A percentile compares a stretch with the other conserved stretches of the same genome.
Evolutionary conservation across 2,888 invertebrate genomes (phyloP).

Genomic region (Drosophila siamana): DNA sequence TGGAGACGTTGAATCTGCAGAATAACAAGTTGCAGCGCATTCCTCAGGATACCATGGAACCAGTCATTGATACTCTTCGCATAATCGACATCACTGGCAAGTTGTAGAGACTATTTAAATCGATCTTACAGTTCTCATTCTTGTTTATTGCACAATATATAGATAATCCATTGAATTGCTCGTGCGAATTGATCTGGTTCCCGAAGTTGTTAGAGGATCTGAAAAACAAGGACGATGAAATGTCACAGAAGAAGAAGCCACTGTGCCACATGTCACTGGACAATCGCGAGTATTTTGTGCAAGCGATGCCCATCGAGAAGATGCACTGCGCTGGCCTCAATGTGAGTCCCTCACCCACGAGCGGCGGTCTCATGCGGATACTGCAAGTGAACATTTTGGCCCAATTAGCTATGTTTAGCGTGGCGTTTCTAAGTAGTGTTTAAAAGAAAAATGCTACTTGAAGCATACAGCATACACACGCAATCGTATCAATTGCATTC

Average conservation of each 20-base stretch:
- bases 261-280: conserved; percentile 92
- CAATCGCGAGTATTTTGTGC: conserved; percentile 93
- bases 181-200: conserved; percentile 96
- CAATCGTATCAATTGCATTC: conserved; percentile 57
- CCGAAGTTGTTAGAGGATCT: conserved; percentile 92
- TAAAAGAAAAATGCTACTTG: conserved; percentile 69
- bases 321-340: conserved; percentile 92
- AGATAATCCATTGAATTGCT: conserved; percentile 96
- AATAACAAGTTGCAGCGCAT: conserved; percentile 94
- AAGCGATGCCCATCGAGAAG: conserved; percentile 92
- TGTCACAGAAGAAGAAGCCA: conserved; percentile 94
- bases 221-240: conserved; percentile 93
- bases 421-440: conserved; percentile 74
- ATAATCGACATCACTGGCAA: conserved; percentile 96
- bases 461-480: conserved; percentile 40
- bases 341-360: conserved; percentile 82
- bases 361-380: conserved; percentile 81
- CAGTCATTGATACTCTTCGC: conserved; percentile 93
- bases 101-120: conserved; percentile 51
- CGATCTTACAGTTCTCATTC: not conserved
- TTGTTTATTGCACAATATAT: conserved; percentile 32
- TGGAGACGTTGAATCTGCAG: conserved; percentile 94
- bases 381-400: conserved; percentile 83
- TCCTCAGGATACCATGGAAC: conserved; percentile 95
- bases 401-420: conserved; percentile 76